Evolutionary conservation across 2,797 vertebrate genomes (phyloP).

Genomic region (Microctenopoma steveboyesi): DNA sequence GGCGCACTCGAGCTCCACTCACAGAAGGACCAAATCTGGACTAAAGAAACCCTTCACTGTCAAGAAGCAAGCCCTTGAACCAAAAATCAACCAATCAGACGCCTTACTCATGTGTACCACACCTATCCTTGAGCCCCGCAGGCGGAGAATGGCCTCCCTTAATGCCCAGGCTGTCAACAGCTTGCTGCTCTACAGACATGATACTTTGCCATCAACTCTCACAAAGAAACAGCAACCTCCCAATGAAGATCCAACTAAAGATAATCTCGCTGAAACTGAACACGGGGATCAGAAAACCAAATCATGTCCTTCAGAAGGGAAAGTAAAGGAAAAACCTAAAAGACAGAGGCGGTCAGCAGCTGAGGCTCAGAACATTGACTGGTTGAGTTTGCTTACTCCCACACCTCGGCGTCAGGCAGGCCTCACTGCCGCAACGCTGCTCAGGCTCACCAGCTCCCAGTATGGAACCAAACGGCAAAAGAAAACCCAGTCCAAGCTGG

Average conservation of each 20-base stretch:
- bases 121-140: conserved; percentile 84
- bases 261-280: conserved; percentile 54
- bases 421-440: conserved; percentile 92
- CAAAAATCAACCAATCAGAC: conserved; percentile 77
- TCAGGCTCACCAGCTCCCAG: conserved; percentile 90
- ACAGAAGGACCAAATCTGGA: conserved; percentile 76
- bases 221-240: conserved; percentile 76
- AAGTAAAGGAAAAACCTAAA: conserved; percentile 60
- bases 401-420: conserved; percentile 95
- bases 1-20: conserved; percentile 39
- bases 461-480: conserved; percentile 78
- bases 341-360: conserved; percentile 69
- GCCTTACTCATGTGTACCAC: conserved; percentile 64
- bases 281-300: conserved; percentile 40
- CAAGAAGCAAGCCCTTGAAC: conserved; percentile 69
- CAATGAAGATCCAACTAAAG: conserved; percentile 54
- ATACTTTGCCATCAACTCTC: conserved; percentile 65
- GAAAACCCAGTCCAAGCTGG: conserved; percentile 73
- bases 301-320: conserved; percentile 72
- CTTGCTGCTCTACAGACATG: conserved; percentile 89
- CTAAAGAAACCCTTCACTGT: conserved; percentile 54
- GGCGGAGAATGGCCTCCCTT: conserved; percentile 92
- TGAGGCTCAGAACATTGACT: conserved; percentile 72
- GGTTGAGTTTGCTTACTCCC: conserved; percentile 77
- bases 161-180: conserved; percentile 97